These are phyloP conservation scores for Battus philenor DNA, from an alignment of 1,140 invertebrate species.

Conservation along the genomic window DNA sequence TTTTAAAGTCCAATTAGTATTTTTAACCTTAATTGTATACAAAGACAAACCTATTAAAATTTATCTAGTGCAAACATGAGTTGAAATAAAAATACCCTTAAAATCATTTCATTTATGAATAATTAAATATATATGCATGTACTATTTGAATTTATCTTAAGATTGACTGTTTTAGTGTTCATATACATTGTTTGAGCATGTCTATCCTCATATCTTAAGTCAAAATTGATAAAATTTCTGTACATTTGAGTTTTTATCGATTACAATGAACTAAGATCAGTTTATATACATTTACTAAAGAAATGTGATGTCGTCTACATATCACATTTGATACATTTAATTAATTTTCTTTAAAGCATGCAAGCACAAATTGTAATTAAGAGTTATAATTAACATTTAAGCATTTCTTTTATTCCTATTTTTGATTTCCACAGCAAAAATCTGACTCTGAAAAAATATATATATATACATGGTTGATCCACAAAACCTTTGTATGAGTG, in stretches of 20 bases:
- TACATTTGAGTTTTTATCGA: conserved; percentile 24
- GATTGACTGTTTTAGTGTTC: conserved; percentile 27
- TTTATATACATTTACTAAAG: conserved; percentile 7
- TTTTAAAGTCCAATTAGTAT: conserved; percentile 10
- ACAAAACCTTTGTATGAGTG: no score
- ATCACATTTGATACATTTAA: no score
- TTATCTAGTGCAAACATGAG: conserved; percentile 49
- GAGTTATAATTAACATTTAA: no score
- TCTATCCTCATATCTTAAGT: conserved; percentile 20
- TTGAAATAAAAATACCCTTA: conserved; percentile 47
- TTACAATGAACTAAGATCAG: conserved; percentile 5
- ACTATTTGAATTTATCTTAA: conserved; percentile 34
- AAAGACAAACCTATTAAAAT: conserved; percentile 32
- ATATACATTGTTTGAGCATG: conserved; percentile 37
- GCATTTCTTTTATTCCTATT: no score
- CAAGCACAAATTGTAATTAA: no score
- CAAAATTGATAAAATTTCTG: conserved; percentile 27
- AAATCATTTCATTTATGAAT: conserved; percentile 52
- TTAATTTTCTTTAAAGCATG: no score
- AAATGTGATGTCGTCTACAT: conserved; percentile 4
- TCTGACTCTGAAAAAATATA: no score
- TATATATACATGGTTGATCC: no score
- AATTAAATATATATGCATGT: conserved; percentile 36
- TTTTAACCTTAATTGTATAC: conserved; percentile 21
- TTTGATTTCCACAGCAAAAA: no score